Conservation (phyloP, 2,888 invertebrate genomes). For the Cetonia aurata region DNA sequence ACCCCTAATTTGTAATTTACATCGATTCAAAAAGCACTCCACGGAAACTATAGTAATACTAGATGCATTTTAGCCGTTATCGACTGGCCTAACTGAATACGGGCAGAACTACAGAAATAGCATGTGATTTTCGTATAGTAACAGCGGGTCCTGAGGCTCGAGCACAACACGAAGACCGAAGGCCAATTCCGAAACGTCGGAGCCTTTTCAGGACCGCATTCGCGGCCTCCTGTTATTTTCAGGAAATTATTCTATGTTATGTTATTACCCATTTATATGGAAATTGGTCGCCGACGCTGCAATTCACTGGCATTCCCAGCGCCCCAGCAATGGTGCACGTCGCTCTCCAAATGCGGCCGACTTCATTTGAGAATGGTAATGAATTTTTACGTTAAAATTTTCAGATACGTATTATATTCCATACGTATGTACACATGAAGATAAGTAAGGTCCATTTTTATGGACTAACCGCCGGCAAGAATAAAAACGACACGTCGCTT, state of each 20-base stretch:
- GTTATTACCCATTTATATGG: slow-evolving; percentile 51
- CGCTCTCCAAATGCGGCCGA: slow-evolving; percentile 28
- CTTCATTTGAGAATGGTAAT: slow-evolving; percentile 42
- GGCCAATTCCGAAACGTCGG: slow-evolving; percentile 23
- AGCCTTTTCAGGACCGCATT: slow-evolving; percentile 14
- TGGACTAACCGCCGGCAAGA: slow-evolving; percentile 31
- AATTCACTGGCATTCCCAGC: slow-evolving; percentile 19
- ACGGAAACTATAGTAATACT: too few species aligned
- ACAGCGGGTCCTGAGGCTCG: too few species aligned
- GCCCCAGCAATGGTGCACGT: slow-evolving; percentile 7
- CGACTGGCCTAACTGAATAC: neutral
- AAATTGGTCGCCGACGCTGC: slow-evolving; percentile 37
- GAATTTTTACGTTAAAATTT: slow-evolving; percentile 42
- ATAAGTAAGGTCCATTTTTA: slow-evolving; percentile 43
- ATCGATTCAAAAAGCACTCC: too few species aligned
- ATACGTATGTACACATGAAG: slow-evolving; percentile 21
- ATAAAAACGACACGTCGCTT: slow-evolving; percentile 37
- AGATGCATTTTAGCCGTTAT: too few species aligned
- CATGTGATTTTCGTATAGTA: slow-evolving; percentile 1
- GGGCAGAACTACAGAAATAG: neutral
- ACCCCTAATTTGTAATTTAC: too few species aligned
- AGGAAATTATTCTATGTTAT: slow-evolving; percentile 50
- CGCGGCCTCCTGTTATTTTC: slow-evolving; percentile 44
- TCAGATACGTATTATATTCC: slow-evolving; percentile 21
- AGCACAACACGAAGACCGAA: neutral